Percentiles rank a stretch among this genome's conserved stretches.
These are phyloP conservation scores for Cacoxenus indagator DNA, from an alignment of 2,888 invertebrate genomes.

Conservation along the genomic window DNA sequence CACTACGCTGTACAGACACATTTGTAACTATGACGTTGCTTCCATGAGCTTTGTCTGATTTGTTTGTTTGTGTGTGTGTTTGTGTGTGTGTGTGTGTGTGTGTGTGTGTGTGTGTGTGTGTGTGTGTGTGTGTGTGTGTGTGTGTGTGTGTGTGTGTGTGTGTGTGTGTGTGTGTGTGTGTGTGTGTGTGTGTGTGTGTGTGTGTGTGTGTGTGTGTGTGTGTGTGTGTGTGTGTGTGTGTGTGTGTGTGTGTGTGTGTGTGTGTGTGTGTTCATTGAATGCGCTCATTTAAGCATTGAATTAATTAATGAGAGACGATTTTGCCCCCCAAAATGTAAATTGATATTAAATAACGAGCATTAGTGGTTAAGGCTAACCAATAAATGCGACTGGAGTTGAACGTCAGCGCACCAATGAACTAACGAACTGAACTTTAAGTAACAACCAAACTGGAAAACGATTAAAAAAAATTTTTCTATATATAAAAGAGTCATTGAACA, in stretches of 20 bases:
- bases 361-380: constrained; percentile 13
- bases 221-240: constrained; percentile 9
- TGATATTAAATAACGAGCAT: constrained; percentile 55
- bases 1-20: no score
- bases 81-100: no score
- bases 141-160: no score
- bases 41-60: no score
- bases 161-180: no score
- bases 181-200: no score
- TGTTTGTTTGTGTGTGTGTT: no score
- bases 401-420: background rate
- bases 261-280: constrained; percentile 33
- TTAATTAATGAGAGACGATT: constrained; percentile 61
- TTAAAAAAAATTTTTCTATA: background rate
- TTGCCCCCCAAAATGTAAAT: constrained; percentile 52
- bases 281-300: constrained; percentile 20
- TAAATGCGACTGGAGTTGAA: background rate
- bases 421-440: background rate
- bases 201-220: background rate
- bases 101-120: no score
- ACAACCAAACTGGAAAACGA: background rate
- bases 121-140: no score
- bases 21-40: no score
- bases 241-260: background rate
- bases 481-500: background rate